Evolutionary conservation across 2,797 vertebrate genomes (phyloP).

Genomic region (Smutsia temminckii): DNA sequence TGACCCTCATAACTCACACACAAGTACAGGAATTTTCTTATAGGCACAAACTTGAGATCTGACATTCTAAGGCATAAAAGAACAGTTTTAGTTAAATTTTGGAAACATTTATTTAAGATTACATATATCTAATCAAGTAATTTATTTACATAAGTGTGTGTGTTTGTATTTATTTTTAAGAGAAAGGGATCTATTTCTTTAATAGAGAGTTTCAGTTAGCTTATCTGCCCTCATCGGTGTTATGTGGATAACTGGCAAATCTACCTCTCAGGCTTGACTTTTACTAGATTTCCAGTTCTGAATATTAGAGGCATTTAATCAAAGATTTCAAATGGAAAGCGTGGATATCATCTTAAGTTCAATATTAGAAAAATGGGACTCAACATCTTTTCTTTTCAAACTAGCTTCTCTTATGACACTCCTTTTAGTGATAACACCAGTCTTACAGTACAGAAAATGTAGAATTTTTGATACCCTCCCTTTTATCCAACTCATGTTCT

Average conservation of each 20-base stretch:
- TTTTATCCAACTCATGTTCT: constrained; percentile 35
- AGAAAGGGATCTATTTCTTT: not conserved
- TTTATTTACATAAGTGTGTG: constrained; percentile 36
- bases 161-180: not conserved
- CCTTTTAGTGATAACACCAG: constrained; percentile 5
- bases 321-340: constrained; percentile 8
- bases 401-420: not conserved
- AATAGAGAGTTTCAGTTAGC: constrained; percentile 1
- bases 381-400: not conserved
- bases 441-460: constrained; percentile 8
- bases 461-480: not conserved
- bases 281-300: constrained; percentile 18
- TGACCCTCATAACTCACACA: constrained; percentile 23
- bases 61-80: constrained; percentile 9
- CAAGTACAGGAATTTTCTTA: constrained; percentile 45
- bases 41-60: constrained; percentile 17
- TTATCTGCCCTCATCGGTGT: not conserved
- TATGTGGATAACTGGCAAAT: constrained; percentile 32
- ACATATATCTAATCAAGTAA: constrained; percentile 17
- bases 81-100: constrained; percentile 31
- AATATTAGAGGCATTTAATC: constrained; percentile 13
- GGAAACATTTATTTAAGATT: constrained; percentile 55
- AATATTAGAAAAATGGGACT: constrained; percentile 22
- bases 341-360: constrained; percentile 14
- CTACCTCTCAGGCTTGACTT: not conserved